Evolutionary conservation across 2,797 vertebrate species (phyloP).

Genomic region (Catharus ustulatus): DNA sequence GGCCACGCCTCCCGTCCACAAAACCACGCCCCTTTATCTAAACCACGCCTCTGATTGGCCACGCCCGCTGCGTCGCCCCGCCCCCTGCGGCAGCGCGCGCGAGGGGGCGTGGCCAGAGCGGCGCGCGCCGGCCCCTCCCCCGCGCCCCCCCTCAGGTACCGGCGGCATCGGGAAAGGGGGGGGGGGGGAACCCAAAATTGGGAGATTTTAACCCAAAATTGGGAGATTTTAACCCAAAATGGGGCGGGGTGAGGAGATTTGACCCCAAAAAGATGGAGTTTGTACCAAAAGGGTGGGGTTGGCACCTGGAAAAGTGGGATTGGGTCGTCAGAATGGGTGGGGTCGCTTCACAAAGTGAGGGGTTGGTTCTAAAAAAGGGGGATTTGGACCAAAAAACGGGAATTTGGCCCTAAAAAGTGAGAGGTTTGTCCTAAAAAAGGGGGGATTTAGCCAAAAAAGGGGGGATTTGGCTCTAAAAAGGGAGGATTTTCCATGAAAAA

Average conservation of each 20-base stretch:
- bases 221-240: not conserved
- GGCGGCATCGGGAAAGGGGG: not conserved
- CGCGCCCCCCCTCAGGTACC: not conserved
- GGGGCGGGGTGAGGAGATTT: not conserved
- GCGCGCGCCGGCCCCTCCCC: not conserved
- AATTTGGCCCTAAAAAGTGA: too few relatives aligned
- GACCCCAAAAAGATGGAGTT: not conserved
- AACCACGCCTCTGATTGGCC: too few relatives aligned
- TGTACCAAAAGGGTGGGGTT: not conserved
- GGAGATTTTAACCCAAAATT: not conserved
- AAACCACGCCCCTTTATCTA: not conserved
- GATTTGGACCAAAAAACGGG: accelerated
- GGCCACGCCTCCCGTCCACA: not conserved
- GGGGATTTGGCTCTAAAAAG: too few relatives aligned
- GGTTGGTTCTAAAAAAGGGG: not conserved
- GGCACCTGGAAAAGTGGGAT: not conserved
- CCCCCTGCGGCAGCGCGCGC: not conserved
- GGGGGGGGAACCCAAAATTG: too few relatives aligned
- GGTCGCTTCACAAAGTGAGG: not conserved
- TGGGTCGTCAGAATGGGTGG: not conserved
- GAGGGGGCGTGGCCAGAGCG: not conserved
- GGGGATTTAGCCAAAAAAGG: not conserved
- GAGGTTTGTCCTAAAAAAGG: too few relatives aligned
- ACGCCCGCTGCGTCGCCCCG: too few relatives aligned
- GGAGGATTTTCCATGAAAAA: too few relatives aligned